Evolutionary conservation across 2,888 invertebrate genomes (phyloP).

Genomic region (Chironomus tentans): DNA sequence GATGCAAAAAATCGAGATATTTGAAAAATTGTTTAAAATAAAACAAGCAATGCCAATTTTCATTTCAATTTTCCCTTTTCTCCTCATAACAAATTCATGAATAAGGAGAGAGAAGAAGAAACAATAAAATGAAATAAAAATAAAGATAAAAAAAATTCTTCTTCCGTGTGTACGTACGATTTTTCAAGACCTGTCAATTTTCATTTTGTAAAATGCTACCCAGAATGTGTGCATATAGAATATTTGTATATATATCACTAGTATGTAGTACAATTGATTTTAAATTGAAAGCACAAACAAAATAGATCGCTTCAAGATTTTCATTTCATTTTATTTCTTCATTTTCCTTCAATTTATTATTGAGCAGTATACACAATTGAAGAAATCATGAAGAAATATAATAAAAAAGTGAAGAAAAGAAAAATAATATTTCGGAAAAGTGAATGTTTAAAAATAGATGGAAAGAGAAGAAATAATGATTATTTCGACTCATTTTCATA

Average conservation of each 20-base stretch:
- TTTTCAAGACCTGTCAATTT: slow-evolving; percentile 8
- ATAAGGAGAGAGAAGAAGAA: too few species aligned
- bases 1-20: too few species aligned
- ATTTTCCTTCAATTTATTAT: neutral
- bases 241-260: neutral
- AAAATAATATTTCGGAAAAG: too few species aligned
- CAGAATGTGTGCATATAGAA: neutral
- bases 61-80: neutral
- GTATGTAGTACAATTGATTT: neutral
- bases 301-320: neutral
- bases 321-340: too few species aligned
- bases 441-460: too few species aligned
- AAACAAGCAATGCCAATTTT: slow-evolving; percentile 4
- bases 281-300: neutral
- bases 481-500: neutral
- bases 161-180: neutral
- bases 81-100: too few species aligned
- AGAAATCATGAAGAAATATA: neutral
- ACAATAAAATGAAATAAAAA: neutral
- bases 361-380: neutral
- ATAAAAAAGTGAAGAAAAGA: too few species aligned
- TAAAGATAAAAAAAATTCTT: neutral
- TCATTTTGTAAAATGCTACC: neutral
- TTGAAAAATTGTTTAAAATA: neutral
- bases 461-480: neutral